Evolutionary conservation across 2,888 invertebrate genomes (phyloP).

Genomic region (Orchesellides sinensis): DNA sequence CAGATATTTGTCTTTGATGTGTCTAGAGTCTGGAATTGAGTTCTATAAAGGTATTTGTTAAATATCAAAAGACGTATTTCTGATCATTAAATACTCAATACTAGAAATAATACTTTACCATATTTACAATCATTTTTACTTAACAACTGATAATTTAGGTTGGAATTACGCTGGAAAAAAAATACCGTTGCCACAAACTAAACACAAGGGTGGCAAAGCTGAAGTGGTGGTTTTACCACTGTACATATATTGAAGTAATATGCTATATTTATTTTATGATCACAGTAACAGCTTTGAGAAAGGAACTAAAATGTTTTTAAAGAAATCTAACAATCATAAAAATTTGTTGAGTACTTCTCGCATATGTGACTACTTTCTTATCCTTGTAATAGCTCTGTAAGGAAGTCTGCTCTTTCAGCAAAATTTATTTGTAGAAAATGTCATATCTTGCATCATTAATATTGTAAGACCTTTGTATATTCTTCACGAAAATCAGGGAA

Average conservation of each 20-base stretch:
- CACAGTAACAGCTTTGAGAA: constrained; percentile 32
- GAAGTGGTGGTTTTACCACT: too few relatives aligned
- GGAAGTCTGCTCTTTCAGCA: constrained; percentile 24
- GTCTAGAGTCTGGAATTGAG: constrained; percentile 50
- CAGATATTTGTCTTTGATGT: constrained; percentile 61
- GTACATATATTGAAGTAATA: too few relatives aligned
- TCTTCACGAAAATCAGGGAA: constrained; percentile 36
- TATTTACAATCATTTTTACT: not conserved
- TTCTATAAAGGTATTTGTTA: constrained; percentile 12
- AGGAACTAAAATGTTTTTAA: constrained; percentile 1
- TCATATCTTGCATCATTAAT: not conserved
- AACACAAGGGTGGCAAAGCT: too few relatives aligned
- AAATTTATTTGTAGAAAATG: constrained; percentile 17
- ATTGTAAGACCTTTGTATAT: not conserved
- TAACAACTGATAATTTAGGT: too few relatives aligned
- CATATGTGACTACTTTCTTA: too few relatives aligned
- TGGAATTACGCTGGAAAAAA: too few relatives aligned
- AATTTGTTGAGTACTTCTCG: too few relatives aligned
- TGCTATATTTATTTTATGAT: too few relatives aligned
- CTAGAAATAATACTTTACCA: constrained; percentile 36
- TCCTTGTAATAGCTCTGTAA: constrained; percentile 13
- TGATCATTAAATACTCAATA: constrained; percentile 2
- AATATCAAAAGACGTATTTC: not conserved
- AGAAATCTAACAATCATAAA: too few relatives aligned
- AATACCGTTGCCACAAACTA: too few relatives aligned